Conservation (phyloP, 2,113 vertebrate species). For the Semicossyphus pulcher region DNA sequence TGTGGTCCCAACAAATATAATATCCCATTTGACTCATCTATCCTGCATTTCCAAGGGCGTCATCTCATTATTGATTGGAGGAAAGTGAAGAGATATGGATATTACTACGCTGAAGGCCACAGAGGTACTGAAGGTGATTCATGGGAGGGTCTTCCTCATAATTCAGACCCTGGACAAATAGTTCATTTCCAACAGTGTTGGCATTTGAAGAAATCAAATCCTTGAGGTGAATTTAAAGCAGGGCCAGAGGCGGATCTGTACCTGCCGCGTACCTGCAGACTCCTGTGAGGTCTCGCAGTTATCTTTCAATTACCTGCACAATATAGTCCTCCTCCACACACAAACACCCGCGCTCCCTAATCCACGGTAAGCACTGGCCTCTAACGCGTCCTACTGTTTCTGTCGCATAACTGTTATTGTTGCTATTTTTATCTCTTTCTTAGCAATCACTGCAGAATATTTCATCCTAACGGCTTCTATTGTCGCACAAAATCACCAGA, state of each 20-base stretch:
- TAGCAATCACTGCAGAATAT: conserved; percentile 33
- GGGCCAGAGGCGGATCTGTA: conserved; percentile 46
- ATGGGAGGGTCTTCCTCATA: conserved; percentile 74
- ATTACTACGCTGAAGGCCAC: conserved; percentile 79
- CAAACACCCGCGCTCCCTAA: conserved; percentile 42
- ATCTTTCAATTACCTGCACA: conserved; percentile 73
- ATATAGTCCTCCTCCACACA: conserved; percentile 40
- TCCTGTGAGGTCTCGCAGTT: conserved; percentile 51
- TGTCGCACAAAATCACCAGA: conserved; percentile 50
- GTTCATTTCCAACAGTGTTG: conserved; percentile 74
- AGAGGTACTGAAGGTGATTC: conserved; percentile 75
- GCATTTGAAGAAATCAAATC: conserved; percentile 81
- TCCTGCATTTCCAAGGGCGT: conserved; percentile 75
- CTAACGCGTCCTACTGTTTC: conserved; percentile 22
- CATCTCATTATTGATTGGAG: conserved; percentile 79
- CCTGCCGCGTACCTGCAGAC: conserved; percentile 48
- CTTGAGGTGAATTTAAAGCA: conserved; percentile 76
- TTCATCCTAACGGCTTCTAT: conserved; percentile 53
- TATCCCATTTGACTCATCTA: conserved; percentile 69
- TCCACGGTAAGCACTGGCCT: conserved; percentile 27
- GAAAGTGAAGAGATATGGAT: conserved; percentile 81
- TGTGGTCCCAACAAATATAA: conserved; percentile 66
- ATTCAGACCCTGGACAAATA: conserved; percentile 77
- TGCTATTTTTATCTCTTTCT: background rate
- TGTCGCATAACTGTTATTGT: background rate